phyloP scores from a whole-genome alignment of 1,140 invertebrate species.

The Diachasmimorpha longicaudata region DNA sequence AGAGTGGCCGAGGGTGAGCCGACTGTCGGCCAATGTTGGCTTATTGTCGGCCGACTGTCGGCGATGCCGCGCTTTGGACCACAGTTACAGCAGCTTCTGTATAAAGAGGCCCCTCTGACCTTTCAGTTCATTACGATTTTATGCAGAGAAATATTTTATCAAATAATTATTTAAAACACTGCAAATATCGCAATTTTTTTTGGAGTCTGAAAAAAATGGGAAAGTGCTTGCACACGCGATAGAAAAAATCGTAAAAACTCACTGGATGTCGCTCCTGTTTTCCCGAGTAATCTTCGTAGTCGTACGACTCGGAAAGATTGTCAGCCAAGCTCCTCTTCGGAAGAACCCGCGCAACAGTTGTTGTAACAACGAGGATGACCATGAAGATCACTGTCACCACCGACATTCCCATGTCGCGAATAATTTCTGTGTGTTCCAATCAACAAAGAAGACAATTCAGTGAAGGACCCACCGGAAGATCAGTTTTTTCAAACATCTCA shows the following conservation, averaged over 20 bases:
- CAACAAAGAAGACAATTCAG: neutral
- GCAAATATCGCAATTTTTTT: no score
- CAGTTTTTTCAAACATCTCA: neutral
- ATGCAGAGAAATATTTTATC: no score
- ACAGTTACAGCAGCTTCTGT: no score
- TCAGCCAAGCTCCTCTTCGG: constrained; percentile 16
- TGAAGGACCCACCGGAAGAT: neutral
- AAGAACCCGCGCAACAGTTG: constrained; percentile 9
- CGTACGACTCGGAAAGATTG: constrained; percentile 19
- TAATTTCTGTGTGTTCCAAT: neutral
- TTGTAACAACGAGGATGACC: constrained; percentile 12
- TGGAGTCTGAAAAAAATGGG: no score
- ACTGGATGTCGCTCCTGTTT: constrained; percentile 40
- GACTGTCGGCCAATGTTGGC: no score
- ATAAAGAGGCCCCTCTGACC: no score
- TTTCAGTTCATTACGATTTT: no score
- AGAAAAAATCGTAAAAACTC: constrained; percentile 5
- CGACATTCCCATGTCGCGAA: constrained; percentile 17
- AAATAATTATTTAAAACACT: no score
- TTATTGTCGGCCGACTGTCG: no score
- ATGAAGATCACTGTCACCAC: constrained; percentile 21
- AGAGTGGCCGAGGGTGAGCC: no score
- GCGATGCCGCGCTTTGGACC: no score
- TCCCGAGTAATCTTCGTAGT: constrained; percentile 30
- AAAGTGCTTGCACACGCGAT: no score